Evolutionary conservation across 2,797 vertebrate species (phyloP).

Genomic region (Forpus xanthops): DNA sequence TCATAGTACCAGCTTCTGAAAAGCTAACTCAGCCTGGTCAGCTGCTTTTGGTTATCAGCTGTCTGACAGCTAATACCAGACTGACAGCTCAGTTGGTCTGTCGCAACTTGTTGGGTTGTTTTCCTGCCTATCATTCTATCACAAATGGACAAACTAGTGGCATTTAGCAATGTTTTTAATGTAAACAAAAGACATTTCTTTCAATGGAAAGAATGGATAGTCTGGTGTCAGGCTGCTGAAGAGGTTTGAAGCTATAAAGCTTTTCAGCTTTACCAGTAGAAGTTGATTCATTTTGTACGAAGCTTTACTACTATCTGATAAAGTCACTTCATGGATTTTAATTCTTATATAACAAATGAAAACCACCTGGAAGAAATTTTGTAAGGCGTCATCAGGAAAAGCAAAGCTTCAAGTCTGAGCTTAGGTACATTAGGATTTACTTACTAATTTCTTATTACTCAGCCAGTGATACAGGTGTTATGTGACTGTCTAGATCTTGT

Average conservation of each 20-base stretch:
- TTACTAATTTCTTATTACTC: background rate
- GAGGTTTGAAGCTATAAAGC: background rate
- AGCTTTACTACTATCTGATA: background rate
- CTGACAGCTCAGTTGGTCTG: background rate
- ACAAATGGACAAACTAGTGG: background rate
- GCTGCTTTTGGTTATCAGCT: conserved; percentile 25
- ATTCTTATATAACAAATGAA: background rate
- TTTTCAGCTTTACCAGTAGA: background rate
- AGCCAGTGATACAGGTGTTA: background rate
- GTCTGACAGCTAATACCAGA: background rate
- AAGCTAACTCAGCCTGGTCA: conserved; percentile 1
- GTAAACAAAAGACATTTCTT: background rate
- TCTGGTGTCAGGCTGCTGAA: background rate
- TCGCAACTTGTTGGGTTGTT: background rate
- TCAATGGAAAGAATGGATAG: background rate
- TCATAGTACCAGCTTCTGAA: background rate
- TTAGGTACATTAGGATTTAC: background rate
- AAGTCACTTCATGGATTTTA: background rate
- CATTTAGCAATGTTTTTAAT: background rate
- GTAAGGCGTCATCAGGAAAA: background rate
- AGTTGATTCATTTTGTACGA: background rate
- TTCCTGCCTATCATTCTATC: background rate
- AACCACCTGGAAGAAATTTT: background rate
- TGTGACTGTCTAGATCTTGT: background rate
- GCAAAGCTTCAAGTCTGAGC: background rate